Percentiles rank a stretch among this genome's conserved stretches.
Evolutionary conservation across 35 echinoderm and acorn worm genomes (phyloP).

Genomic region (Stichopus chloronotus): DNA sequence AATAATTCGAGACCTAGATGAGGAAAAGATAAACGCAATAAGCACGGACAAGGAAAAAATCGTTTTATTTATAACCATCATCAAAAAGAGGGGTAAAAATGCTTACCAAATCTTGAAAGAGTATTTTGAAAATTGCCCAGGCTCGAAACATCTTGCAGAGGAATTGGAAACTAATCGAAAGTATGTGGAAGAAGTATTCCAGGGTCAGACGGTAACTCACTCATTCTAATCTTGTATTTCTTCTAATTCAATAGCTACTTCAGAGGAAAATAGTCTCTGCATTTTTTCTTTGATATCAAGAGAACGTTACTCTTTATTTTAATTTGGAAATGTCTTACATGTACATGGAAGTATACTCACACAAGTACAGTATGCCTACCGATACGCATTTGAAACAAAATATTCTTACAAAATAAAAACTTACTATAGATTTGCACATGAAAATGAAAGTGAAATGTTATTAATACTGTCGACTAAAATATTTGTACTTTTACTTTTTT

Average conservation of each 20-base stretch:
- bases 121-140: not conserved
- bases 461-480: no score
- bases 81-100: not conserved
- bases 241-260: no score
- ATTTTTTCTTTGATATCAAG: not conserved
- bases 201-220: not conserved
- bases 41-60: slow-evolving; percentile 10
- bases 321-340: not conserved
- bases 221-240: no score
- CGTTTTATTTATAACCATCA: not conserved
- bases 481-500: no score
- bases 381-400: not conserved
- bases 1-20: slow-evolving; percentile 12
- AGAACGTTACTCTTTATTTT: not conserved
- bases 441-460: no score
- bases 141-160: slow-evolving; percentile 38
- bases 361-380: not conserved
- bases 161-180: not conserved
- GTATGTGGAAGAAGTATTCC: not conserved
- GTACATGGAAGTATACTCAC: not conserved
- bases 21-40: not conserved
- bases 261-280: not conserved
- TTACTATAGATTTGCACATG: no score
- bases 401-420: no score
- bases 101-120: not conserved